These are phyloP conservation scores for Gymnobelideus leadbeateri DNA, from an alignment of 2,113 vertebrate genomes.

Conservation along the genomic window DNA sequence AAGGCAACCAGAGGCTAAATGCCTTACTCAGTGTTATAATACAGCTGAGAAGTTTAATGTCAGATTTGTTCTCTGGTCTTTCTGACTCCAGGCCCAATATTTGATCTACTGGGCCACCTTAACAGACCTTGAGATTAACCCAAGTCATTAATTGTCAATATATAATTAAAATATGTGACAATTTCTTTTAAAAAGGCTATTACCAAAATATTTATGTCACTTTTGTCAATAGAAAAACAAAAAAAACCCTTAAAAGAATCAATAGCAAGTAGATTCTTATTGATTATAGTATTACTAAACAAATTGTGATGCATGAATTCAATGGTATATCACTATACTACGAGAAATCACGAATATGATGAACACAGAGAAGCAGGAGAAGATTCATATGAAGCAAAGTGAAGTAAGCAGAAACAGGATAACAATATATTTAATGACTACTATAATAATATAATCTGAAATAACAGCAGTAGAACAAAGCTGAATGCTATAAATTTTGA, in stretches of 20 bases:
- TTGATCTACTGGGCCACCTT: neutral
- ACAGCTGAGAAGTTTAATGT: too few species aligned
- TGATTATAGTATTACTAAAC: neutral
- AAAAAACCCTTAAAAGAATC: neutral
- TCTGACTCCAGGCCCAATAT: neutral
- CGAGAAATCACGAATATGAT: neutral
- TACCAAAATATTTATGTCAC: neutral
- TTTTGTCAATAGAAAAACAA: neutral
- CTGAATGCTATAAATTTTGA: neutral
- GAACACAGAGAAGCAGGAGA: neutral
- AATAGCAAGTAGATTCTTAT: neutral
- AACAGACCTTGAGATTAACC: neutral
- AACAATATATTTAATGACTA: neutral
- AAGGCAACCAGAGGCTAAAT: neutral
- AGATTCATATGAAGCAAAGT: neutral
- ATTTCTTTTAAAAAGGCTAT: too few species aligned
- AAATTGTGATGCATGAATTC: too few species aligned
- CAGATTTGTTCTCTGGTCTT: too few species aligned
- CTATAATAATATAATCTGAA: neutral
- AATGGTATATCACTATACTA: neutral
- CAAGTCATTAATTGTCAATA: neutral
- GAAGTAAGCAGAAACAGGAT: neutral
- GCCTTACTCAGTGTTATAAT: neutral
- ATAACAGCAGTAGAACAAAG: neutral
- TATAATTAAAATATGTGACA: neutral